Evolutionary conservation across 1,140 invertebrate genomes (phyloP).

Genomic region (Halotydeus destructor): DNA sequence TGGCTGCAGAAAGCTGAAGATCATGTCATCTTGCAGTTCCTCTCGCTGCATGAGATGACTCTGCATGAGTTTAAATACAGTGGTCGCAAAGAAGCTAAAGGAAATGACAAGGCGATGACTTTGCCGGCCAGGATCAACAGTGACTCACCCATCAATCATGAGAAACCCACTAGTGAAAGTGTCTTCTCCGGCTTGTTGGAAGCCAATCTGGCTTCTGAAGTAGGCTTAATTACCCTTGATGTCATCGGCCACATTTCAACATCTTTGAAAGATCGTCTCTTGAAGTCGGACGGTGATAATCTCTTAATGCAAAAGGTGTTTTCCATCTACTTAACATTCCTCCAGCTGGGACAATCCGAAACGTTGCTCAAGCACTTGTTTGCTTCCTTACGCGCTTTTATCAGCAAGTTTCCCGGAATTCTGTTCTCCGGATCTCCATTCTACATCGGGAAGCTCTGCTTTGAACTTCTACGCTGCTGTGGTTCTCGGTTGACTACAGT

Average conservation of each 20-base stretch:
- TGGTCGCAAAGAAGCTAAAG: constrained; percentile 39
- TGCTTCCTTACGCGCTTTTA: constrained; percentile 64
- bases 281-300: constrained; percentile 46
- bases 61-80: constrained; percentile 69
- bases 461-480: constrained; percentile 53
- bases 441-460: constrained; percentile 62
- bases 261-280: constrained; percentile 44
- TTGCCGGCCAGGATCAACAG: constrained; percentile 40
- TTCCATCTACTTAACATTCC: constrained; percentile 57
- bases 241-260: constrained; percentile 59
- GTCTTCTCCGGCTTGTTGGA: constrained; percentile 44
- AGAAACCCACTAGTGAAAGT: constrained; percentile 9
- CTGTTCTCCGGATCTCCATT: constrained; percentile 51
- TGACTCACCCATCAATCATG: background rate
- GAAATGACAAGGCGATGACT: constrained; percentile 38
- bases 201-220: constrained; percentile 70
- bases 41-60: constrained; percentile 40
- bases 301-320: constrained; percentile 50
- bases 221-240: constrained; percentile 65
- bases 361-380: constrained; percentile 69
- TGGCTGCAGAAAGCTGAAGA: constrained; percentile 70
- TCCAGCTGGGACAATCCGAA: constrained; percentile 74
- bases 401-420: constrained; percentile 64
- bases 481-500: constrained; percentile 53
- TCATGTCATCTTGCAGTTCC: constrained; percentile 50